Base-by-base conservation (phyloP, 2,797 vertebrate genomes). In the Apodemus agrarius region DNA sequence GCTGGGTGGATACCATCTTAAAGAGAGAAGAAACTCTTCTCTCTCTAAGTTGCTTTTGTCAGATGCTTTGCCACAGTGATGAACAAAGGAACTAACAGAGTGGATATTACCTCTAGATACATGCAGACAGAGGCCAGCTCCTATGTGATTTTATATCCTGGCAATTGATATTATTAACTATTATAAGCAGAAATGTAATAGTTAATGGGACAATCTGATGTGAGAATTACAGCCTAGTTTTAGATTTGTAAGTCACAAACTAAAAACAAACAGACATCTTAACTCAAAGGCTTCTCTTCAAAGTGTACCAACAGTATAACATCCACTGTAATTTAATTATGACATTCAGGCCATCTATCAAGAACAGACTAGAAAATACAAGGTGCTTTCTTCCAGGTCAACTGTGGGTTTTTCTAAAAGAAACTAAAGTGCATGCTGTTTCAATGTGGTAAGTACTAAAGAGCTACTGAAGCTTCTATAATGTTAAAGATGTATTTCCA, bases 181-280 rank as follows among this genome's bases (percentile, higher is more conserved):
- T 74, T 26, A 92, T 85, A 12, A 83, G 12, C 24, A 88, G 16
- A 54, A 4, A 54, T 10, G 3, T 43, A 61, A 84, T 16, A 80
- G 16, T 43, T 72, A 82, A 61, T 72, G n/a, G 14, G 69, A 37
- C n/a, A 52, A 94, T 49, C 40, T 85, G 80, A 67, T 69, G 54
- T 63, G 29, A 29, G n/a, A 89, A 57, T 76, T 59, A 82, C 93
- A 96, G 22, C 43, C n/a, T 52, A 81, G 2, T 34, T 61, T 85
- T 19, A 95, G 26, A n/a, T 22, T 34, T 40, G 67, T 84, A 21
- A 89, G 22, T 81, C 54, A 57, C 40, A 94, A 95, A 92, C 72
- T 75, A 84, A 94, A 96, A 95, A 90, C 49, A 63, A 1, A 31
- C 49, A 96, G 87, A 87, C 61, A 94, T 24, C 10, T 54, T 89